Percentiles rank a stretch among this genome's conserved stretches.
These are phyloP conservation scores for Scophthalmus maximus DNA, from an alignment of 2,113 vertebrate genomes.

Conservation along the genomic window DNA sequence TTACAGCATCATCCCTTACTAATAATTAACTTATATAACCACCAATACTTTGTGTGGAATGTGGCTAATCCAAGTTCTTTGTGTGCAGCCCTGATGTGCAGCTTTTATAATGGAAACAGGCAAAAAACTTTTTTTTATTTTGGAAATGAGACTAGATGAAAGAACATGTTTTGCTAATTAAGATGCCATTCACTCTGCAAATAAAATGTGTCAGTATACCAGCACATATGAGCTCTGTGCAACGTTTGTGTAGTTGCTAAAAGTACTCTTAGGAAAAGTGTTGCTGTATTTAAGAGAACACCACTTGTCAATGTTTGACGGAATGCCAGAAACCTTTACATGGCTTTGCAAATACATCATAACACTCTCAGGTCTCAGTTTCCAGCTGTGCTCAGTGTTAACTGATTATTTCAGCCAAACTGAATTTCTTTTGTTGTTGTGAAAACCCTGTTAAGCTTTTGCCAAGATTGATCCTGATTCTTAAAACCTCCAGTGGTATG, in stretches of 20 bases:
- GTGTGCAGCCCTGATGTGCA: not conserved
- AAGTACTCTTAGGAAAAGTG: no score
- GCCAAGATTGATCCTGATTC: conserved; percentile 13
- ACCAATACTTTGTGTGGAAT: conserved; percentile 24
- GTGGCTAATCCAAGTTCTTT: conserved; percentile 1
- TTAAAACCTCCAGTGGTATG: no score
- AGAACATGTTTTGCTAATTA: no score
- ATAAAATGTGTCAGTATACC: not conserved
- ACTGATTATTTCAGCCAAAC: conserved; percentile 5
- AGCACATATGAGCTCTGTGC: not conserved
- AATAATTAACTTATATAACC: not conserved
- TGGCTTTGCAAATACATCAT: not conserved
- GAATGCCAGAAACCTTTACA: not conserved
- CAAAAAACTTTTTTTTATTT: no score
- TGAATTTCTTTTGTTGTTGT: not conserved
- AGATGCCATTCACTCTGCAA: not conserved
- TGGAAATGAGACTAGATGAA: no score
- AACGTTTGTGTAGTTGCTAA: no score
- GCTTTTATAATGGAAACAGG: not conserved
- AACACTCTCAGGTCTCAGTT: not conserved
- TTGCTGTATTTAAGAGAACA: not conserved
- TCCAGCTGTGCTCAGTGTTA: conserved; percentile 14
- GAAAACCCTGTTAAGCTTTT: conserved; percentile 7
- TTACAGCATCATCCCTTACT: not conserved
- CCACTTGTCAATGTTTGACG: not conserved